phyloP scores from a whole-genome alignment of 2,888 invertebrate genomes.

The Abrostola tripartita region DNA sequence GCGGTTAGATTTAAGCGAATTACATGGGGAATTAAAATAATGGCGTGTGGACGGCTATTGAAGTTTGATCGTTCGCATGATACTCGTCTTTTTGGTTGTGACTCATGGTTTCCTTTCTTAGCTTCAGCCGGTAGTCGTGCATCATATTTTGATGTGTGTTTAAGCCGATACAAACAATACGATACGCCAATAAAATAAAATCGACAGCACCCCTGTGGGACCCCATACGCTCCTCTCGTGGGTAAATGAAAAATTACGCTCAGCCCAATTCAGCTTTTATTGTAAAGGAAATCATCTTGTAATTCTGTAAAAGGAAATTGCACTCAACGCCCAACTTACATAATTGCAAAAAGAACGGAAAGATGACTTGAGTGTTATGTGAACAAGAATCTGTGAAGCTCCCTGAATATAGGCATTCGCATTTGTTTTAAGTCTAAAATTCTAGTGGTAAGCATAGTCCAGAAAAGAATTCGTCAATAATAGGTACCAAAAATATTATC shows the following conservation, averaged over 20 bases:
- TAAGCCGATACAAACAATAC: not conserved
- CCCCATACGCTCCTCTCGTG: not conserved
- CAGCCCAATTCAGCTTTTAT: not conserved
- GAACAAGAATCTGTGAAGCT: too few species aligned
- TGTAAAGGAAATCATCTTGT: too few species aligned
- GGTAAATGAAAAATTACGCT: not conserved
- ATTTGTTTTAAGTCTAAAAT: too few species aligned
- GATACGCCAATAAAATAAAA: not conserved
- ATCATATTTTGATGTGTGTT: slow-evolving; percentile 36
- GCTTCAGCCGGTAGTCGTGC: slow-evolving; percentile 19
- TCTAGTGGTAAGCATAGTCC: too few species aligned
- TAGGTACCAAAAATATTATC: too few species aligned
- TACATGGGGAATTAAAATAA: slow-evolving; percentile 50
- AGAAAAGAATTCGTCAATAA: too few species aligned
- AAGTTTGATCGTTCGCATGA: slow-evolving; percentile 6
- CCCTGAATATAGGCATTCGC: too few species aligned
- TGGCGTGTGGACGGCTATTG: slow-evolving; percentile 21
- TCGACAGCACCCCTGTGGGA: not conserved
- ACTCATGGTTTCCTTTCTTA: slow-evolving; percentile 27
- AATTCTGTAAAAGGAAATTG: too few species aligned
- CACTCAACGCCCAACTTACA: too few species aligned
- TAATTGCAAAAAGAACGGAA: too few species aligned
- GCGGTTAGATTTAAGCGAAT: slow-evolving; percentile 59
- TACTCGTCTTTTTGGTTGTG: slow-evolving; percentile 1
- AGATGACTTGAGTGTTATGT: too few species aligned